These are phyloP conservation scores for Dermatophagoides farinae DNA, from an alignment of 1,140 invertebrate genomes.

Conservation along the genomic window DNA sequence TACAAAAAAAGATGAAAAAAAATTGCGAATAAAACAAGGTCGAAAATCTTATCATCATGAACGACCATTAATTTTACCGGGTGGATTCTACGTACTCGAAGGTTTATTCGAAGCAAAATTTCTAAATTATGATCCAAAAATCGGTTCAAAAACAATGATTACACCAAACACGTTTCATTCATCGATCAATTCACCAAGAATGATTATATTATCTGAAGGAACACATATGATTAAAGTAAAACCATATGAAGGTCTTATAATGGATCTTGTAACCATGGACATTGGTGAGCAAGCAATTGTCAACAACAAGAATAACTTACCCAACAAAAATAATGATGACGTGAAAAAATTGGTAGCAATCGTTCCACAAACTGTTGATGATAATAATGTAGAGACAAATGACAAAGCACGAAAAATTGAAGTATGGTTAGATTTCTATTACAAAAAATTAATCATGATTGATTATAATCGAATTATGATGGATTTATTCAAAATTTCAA, in stretches of 20 bases:
- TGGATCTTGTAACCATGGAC: too few species aligned
- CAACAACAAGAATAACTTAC: background rate
- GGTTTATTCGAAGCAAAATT: background rate
- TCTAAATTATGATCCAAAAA: background rate
- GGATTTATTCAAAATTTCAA: background rate
- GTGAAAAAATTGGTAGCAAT: background rate
- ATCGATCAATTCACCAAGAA: background rate
- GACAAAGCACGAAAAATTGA: background rate
- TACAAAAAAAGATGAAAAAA: background rate
- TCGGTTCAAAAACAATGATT: background rate
- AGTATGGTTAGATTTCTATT: background rate
- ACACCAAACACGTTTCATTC: too few species aligned
- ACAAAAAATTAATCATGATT: background rate
- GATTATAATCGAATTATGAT: background rate
- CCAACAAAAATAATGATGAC: background rate
- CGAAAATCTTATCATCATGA: background rate
- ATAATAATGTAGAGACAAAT: background rate
- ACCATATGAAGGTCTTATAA: background rate
- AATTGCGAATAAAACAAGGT: background rate
- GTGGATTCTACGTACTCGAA: background rate
- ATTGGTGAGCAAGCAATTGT: too few species aligned
- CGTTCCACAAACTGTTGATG: background rate
- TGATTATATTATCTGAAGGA: background rate
- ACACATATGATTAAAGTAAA: background rate
- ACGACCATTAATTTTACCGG: background rate